phyloP scores from a whole-genome alignment of 2,888 invertebrate species.

The Fragum sueziense region DNA sequence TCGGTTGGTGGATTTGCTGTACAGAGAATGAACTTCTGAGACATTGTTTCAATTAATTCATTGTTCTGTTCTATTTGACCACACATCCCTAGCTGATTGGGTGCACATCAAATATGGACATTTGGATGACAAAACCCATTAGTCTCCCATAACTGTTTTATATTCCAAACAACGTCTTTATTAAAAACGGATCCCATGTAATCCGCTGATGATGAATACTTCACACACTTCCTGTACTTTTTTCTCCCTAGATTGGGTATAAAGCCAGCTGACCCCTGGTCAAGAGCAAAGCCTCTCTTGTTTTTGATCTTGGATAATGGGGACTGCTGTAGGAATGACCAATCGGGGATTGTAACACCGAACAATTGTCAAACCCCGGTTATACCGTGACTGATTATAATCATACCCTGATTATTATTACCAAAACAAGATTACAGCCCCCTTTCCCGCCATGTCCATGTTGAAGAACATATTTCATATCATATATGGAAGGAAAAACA shows the following conservation, averaged over 20 bases:
- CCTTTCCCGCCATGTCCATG: background rate
- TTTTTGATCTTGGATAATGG: constrained; percentile 24
- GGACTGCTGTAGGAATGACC: constrained; percentile 5
- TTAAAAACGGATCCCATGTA: constrained; percentile 24
- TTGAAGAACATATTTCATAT: no score
- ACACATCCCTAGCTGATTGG: background rate
- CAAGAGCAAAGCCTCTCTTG: constrained; percentile 18
- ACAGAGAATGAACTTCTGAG: no score
- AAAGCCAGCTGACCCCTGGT: constrained; percentile 20
- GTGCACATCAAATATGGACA: background rate
- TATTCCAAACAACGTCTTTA: constrained; percentile 17
- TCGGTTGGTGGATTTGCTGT: no score
- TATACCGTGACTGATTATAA: constrained; percentile 17
- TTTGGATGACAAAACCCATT: constrained; percentile 8
- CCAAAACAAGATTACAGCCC: constrained; percentile 7
- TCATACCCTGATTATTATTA: constrained; percentile 19
- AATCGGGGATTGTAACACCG: constrained; percentile 4
- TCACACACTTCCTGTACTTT: constrained; percentile 17
- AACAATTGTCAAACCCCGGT: constrained; percentile 9
- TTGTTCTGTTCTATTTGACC: background rate
- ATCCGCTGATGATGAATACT: constrained; percentile 21
- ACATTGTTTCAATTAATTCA: background rate
- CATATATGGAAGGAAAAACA: no score
- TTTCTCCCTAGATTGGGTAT: constrained; percentile 9
- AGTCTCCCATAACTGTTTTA: constrained; percentile 15